phyloP scores from a whole-genome alignment of 2,113 vertebrate species.

The Saccopteryx leptura region DNA sequence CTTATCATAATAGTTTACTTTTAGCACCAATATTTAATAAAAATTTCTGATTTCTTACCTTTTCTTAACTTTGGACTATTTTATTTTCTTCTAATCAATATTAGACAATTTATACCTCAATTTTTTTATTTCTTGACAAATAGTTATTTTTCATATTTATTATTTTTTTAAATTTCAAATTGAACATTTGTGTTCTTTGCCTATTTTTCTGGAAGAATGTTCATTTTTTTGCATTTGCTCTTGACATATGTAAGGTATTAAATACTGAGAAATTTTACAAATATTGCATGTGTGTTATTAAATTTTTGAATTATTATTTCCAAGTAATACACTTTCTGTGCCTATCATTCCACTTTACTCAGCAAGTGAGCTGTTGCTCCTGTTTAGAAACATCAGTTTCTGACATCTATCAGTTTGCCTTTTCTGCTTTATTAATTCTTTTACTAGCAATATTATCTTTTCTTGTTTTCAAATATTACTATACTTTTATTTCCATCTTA shows the following conservation, averaged over 20 bases:
- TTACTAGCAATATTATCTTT: not conserved
- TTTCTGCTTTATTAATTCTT: not conserved
- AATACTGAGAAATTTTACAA: not conserved
- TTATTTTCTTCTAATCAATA: not conserved
- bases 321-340: not conserved
- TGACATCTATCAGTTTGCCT: not conserved
- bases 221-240: not conserved
- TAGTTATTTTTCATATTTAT: not conserved
- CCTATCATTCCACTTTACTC: not conserved
- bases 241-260: not conserved
- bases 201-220: not conserved
- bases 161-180: not conserved
- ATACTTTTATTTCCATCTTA: not conserved
- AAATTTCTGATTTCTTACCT: not conserved
- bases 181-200: not conserved
- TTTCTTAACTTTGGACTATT: not conserved
- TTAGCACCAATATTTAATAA: not conserved
- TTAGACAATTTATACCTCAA: not conserved
- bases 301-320: not conserved
- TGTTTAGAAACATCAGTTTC: not conserved
- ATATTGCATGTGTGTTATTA: not conserved
- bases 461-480: not conserved
- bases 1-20: not conserved
- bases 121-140: not conserved
- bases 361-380: not conserved